These are phyloP conservation scores for Brotogeris chrysoptera DNA, from an alignment of 2,797 vertebrate species.

Conservation along the genomic window DNA sequence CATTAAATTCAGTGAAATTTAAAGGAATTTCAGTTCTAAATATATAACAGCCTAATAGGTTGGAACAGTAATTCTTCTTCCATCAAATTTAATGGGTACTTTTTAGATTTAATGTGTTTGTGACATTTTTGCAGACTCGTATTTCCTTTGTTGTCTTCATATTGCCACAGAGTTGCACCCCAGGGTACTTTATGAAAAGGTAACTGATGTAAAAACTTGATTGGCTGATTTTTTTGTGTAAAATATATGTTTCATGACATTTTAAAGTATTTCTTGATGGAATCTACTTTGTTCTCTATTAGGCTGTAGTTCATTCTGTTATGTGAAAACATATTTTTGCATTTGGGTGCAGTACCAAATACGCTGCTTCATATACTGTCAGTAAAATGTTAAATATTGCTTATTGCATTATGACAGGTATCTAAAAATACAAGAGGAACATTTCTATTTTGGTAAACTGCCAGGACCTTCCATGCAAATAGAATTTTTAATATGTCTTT, in stretches of 20 bases:
- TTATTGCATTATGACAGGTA: background rate
- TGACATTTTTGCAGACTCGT: slow-evolving; percentile 26
- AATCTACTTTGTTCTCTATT: slow-evolving; percentile 39
- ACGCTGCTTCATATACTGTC: background rate
- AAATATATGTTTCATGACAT: slow-evolving; percentile 41
- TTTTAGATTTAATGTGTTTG: slow-evolving; percentile 10
- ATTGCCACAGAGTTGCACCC: slow-evolving; percentile 25
- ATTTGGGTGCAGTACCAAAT: background rate
- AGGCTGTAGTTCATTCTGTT: slow-evolving; percentile 36
- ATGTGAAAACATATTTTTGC: slow-evolving; percentile 55
- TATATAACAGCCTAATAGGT: background rate
- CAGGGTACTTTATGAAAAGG: slow-evolving; percentile 62
- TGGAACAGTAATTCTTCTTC: slow-evolving; percentile 28
- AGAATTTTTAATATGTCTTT: slow-evolving; percentile 23
- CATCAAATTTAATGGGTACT: slow-evolving; percentile 27
- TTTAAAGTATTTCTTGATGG: slow-evolving; percentile 51
- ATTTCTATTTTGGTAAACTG: slow-evolving; percentile 18
- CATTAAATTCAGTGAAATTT: background rate
- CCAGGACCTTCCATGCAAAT: background rate
- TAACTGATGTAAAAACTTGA: slow-evolving; percentile 61
- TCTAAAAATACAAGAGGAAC: slow-evolving; percentile 9
- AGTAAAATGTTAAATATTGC: slow-evolving; percentile 32
- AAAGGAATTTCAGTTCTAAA: slow-evolving; percentile 12
- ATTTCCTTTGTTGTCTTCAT: slow-evolving; percentile 54
- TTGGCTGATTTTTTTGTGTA: slow-evolving; percentile 34